phyloP scores from a whole-genome alignment of 2,113 vertebrate genomes.

The Paramormyrops kingsleyae region DNA sequence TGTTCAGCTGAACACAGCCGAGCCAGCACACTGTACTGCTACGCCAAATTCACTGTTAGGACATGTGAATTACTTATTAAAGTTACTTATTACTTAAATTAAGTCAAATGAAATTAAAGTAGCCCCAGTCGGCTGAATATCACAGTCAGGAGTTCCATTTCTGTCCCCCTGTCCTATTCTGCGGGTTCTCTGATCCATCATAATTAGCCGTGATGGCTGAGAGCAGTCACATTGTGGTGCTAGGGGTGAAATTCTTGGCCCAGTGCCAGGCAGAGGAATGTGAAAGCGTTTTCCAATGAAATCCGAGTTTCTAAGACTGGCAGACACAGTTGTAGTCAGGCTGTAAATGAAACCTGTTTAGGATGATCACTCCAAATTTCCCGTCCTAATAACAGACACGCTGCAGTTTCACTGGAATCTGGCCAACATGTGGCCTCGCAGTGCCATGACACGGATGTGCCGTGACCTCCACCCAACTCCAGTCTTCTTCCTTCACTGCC shows the following conservation, averaged over 20 bases:
- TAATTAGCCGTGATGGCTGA: not conserved
- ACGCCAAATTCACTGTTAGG: not conserved
- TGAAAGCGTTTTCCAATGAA: not conserved
- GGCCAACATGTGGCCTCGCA: not conserved
- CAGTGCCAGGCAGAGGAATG: not conserved
- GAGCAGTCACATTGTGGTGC: not conserved
- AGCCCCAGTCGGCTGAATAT: not conserved
- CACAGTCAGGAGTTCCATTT: not conserved
- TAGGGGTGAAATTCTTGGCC: not conserved
- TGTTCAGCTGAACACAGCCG: not conserved
- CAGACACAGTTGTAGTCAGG: not conserved
- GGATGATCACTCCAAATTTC: not conserved
- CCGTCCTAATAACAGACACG: not conserved
- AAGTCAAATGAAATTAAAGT: not conserved
- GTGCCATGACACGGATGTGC: not conserved
- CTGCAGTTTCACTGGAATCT: not conserved
- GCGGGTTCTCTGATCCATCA: not conserved
- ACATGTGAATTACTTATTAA: slow-evolving; percentile 1
- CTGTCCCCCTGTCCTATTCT: not conserved
- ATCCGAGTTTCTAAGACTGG: not conserved
- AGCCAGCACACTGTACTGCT: not conserved
- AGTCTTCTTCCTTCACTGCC: not conserved
- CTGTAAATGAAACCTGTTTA: not conserved
- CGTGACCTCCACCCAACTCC: not conserved
- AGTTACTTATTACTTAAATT: not conserved